These are phyloP conservation scores for Antheraea yamamai DNA, from an alignment of 2,888 invertebrate species.

Conservation along the genomic window DNA sequence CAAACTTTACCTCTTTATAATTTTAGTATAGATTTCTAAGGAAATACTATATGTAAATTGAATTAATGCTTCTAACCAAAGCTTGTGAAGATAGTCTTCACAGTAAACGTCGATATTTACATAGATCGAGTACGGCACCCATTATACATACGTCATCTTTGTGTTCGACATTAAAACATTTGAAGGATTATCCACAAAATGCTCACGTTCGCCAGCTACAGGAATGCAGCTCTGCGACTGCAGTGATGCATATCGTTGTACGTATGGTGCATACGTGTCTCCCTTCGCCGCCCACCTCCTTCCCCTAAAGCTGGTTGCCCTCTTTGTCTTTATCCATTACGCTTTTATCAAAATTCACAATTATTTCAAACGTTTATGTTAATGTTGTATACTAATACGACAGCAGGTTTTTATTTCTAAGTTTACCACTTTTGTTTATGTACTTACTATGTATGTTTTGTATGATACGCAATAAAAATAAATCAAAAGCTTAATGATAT, in stretches of 20 bases:
- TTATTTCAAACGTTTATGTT: neutral
- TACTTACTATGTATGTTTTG: neutral
- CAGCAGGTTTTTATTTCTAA: neutral
- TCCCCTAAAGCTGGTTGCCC: conserved; percentile 47
- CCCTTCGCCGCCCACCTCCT: conserved; percentile 29
- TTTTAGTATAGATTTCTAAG: no score
- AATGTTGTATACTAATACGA: neutral
- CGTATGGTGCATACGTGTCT: conserved; percentile 64
- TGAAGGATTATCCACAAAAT: conserved; percentile 49
- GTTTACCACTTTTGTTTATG: neutral
- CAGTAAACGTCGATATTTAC: no score
- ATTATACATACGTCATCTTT: neutral
- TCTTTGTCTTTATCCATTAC: conserved; percentile 70
- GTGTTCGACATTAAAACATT: conserved; percentile 15
- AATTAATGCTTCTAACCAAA: no score
- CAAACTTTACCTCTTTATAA: no score
- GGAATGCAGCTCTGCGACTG: conserved; percentile 79
- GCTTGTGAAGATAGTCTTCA: no score
- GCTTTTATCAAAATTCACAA: conserved; percentile 29
- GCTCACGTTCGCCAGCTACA: conserved; percentile 52
- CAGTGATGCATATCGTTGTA: conserved; percentile 78
- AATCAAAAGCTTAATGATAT: neutral
- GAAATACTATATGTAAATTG: no score
- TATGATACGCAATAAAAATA: no score
- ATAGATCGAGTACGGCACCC: neutral